phyloP scores from a whole-genome alignment of 2,888 invertebrate species.

The Cordilura impudica region DNA sequence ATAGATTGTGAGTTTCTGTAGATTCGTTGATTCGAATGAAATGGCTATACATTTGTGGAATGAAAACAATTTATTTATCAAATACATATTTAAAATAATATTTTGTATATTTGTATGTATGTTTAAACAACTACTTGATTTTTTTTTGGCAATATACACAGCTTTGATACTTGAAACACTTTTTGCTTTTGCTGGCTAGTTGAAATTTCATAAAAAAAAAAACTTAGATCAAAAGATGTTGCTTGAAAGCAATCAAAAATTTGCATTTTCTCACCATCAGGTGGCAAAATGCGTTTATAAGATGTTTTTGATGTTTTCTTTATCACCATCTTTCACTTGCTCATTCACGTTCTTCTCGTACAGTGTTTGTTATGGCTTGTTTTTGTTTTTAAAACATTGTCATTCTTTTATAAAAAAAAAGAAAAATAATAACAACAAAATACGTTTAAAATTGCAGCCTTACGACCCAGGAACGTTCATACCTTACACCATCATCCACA shows the following conservation, averaged over 20 bases:
- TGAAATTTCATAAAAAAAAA: background rate
- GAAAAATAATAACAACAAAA: background rate
- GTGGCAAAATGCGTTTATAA: conserved; percentile 29
- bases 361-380: background rate
- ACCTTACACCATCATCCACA: conserved; percentile 26
- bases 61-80: no score
- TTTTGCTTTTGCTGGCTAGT: background rate
- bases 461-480: background rate
- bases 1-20: no score
- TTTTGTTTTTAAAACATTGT: conserved; percentile 10
- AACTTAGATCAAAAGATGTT: no score
- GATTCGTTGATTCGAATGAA: no score
- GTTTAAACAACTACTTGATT: no score
- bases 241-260: conserved; percentile 10
- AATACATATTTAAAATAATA: no score
- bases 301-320: conserved; percentile 14
- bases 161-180: no score
- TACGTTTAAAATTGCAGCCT: conserved; percentile 27
- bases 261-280: conserved; percentile 51
- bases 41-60: no score
- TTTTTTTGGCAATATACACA: no score
- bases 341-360: conserved; percentile 20
- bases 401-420: conserved; percentile 26
- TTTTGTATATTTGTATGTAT: no score
- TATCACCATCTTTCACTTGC: background rate